phyloP scores from a whole-genome alignment of 2,797 vertebrate genomes.

The Chelon labrosus region DNA sequence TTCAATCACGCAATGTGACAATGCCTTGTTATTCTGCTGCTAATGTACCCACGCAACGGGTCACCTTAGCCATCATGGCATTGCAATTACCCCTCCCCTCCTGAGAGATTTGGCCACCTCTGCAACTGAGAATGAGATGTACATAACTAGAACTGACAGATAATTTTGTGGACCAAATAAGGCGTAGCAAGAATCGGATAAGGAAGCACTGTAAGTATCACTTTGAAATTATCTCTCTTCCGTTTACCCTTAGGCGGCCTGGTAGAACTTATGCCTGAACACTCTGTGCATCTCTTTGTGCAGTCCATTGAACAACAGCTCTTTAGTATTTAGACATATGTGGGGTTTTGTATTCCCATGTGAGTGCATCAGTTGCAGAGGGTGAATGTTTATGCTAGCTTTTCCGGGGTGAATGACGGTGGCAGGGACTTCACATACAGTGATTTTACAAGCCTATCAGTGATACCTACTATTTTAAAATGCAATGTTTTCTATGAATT shows the following conservation, averaged over 20 bases:
- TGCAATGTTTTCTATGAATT: background rate
- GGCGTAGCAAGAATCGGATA: background rate
- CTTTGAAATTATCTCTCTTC: background rate
- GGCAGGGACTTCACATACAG: background rate
- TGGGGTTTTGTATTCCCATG: background rate
- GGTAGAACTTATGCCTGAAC: background rate
- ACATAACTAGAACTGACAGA: background rate
- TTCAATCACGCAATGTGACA: too few species aligned
- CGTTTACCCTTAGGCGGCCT: constrained; percentile 12
- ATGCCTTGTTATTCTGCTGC: too few species aligned
- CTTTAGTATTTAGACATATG: background rate
- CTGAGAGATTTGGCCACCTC: too few species aligned
- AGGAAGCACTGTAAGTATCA: background rate
- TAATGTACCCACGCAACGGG: too few species aligned
- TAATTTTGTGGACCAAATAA: background rate
- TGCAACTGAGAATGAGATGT: too few species aligned
- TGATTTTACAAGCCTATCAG: background rate
- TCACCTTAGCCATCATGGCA: too few species aligned
- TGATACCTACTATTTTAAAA: background rate
- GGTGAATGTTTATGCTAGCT: constrained; percentile 2
- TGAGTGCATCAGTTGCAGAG: constrained; percentile 9
- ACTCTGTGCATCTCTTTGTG: background rate
- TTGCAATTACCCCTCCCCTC: too few species aligned
- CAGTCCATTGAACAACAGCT: constrained; percentile 21
- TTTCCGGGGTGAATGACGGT: background rate